Conservation (phyloP, 2,113 vertebrate species). For the Atrichornis clamosus region DNA sequence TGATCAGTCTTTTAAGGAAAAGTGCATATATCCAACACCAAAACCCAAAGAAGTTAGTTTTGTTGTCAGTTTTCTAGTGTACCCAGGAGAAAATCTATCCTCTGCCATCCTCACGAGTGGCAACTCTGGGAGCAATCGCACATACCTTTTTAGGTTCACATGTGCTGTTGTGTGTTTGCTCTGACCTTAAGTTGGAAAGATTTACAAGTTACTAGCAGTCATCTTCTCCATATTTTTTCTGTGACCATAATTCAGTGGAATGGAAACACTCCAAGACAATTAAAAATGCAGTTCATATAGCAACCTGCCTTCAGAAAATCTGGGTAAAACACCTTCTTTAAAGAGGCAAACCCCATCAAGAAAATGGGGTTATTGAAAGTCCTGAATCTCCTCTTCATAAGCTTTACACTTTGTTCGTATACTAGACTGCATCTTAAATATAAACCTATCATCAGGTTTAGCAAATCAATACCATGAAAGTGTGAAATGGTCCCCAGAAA, state of each 20-base stretch:
- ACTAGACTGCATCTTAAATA: constrained; percentile 70
- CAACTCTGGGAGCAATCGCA: constrained; percentile 24
- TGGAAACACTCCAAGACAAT: constrained; percentile 36
- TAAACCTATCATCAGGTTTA: constrained; percentile 75
- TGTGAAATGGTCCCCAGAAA: constrained; percentile 76
- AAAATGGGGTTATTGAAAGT: constrained; percentile 41
- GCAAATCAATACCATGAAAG: constrained; percentile 76
- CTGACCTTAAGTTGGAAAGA: constrained; percentile 41
- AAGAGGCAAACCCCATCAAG: neutral
- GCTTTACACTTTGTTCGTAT: constrained; percentile 55
- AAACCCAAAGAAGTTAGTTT: neutral
- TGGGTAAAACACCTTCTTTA: neutral
- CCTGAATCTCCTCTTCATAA: constrained; percentile 56
- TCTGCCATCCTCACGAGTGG: neutral
- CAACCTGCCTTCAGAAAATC: constrained; percentile 16
- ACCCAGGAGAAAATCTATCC: constrained; percentile 8
- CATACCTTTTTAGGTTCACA: constrained; percentile 32
- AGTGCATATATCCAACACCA: neutral
- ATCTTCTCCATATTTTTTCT: constrained; percentile 4
- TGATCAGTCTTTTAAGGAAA: neutral
- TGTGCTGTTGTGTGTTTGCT: constrained; percentile 26
- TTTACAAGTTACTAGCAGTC: constrained; percentile 10
- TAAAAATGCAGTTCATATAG: constrained; percentile 7
- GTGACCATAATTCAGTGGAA: neutral
- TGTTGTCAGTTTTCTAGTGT: neutral